Conservation (phyloP, 2,113 vertebrate genomes). For the Halcyon senegalensis region DNA sequence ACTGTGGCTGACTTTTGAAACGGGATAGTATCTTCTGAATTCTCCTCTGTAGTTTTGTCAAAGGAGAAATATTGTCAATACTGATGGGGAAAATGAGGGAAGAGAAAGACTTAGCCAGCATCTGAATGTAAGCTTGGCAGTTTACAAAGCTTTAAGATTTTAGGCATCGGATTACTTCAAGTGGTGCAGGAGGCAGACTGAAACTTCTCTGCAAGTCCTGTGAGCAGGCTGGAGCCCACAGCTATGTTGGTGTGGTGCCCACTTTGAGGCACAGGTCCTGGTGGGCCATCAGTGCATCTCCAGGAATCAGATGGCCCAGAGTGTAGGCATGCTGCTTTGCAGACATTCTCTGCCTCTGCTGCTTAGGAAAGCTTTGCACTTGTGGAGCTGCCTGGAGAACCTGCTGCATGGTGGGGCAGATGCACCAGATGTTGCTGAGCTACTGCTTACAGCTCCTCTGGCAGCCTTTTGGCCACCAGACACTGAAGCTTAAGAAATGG, state of each 20-base stretch:
- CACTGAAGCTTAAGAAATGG: background rate
- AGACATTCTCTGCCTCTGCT: too few species aligned
- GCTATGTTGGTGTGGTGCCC: background rate
- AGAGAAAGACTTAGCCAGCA: background rate
- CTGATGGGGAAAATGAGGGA: rapidly evolving
- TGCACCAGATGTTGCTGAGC: background rate
- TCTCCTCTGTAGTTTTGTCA: background rate
- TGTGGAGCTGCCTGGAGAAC: background rate
- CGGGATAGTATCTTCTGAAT: background rate
- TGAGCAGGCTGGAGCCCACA: background rate
- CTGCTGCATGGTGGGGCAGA: rapidly evolving
- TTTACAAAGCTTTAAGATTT: background rate
- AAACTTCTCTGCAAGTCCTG: rapidly evolving
- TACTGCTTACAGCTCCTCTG: background rate
- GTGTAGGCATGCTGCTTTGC: too few species aligned
- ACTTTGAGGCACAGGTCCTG: background rate
- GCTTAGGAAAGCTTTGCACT: background rate
- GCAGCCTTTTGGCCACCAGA: background rate
- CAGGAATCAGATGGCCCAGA: background rate
- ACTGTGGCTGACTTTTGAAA: background rate
- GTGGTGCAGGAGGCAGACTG: background rate
- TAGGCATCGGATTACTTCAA: background rate
- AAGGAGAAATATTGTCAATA: background rate
- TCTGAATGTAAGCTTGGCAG: background rate
- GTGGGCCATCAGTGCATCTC: background rate